A percentile compares a stretch with the other conserved stretches of the same genome.
Evolutionary conservation across 1,140 invertebrate species (phyloP).

Genomic region (Phymastichus coffea): DNA sequence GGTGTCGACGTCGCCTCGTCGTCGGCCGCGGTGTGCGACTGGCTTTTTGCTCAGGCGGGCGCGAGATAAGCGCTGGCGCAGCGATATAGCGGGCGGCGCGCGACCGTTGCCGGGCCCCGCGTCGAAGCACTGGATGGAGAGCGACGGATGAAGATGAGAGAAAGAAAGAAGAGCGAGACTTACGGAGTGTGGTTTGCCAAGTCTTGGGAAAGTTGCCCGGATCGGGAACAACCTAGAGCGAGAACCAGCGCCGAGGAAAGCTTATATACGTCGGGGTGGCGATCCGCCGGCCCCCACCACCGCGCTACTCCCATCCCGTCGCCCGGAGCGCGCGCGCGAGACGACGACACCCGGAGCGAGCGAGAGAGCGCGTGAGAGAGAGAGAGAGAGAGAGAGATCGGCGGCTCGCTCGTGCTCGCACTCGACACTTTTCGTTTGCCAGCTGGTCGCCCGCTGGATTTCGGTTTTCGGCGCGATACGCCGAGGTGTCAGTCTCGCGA

Average conservation of each 20-base stretch:
- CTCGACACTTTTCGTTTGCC: too few species aligned
- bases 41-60: not conserved
- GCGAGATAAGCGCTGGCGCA: not conserved
- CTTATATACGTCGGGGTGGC: conserved; percentile 48
- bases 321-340: too few species aligned
- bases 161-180: conserved; percentile 34
- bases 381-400: too few species aligned
- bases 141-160: not conserved
- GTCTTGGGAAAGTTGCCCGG: conserved; percentile 50
- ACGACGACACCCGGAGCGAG: too few species aligned
- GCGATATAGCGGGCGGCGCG: too few species aligned
- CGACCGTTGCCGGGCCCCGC: not conserved
- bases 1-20: too few species aligned
- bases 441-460: too few species aligned
- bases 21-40: not conserved
- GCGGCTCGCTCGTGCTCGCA: too few species aligned
- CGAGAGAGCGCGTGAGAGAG: too few species aligned
- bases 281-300: conserved; percentile 35
- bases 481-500: too few species aligned
- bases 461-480: too few species aligned
- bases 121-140: not conserved
- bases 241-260: conserved; percentile 38
- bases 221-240: conserved; percentile 50
- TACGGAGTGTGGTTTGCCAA: conserved; percentile 47
- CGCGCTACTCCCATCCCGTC: conserved; percentile 8